phyloP scores from a whole-genome alignment of 2,113 vertebrate genomes.

The Phasianus colchicus region DNA sequence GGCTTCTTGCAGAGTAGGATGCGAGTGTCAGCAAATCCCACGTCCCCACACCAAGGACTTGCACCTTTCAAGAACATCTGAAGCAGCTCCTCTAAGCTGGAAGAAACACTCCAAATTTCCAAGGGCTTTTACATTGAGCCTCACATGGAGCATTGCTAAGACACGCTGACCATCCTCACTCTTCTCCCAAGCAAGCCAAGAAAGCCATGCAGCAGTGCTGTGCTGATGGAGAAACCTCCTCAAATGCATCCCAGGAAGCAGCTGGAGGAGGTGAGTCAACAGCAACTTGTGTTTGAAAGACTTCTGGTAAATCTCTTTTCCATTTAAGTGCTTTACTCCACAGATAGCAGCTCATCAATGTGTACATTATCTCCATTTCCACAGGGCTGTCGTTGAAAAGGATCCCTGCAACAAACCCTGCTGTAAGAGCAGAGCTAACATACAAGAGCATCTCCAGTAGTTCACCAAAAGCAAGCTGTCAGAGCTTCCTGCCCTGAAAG shows the following conservation, averaged over 20 bases:
- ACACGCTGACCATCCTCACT: too few species aligned
- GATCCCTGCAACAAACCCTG: background rate
- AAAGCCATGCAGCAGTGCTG: background rate
- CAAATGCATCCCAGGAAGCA: background rate
- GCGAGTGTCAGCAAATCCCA: fast-evolving
- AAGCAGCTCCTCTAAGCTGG: background rate
- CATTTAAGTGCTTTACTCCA: background rate
- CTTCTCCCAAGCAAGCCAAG: background rate
- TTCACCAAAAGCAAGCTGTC: background rate
- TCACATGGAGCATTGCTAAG: background rate
- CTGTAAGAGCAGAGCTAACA: background rate
- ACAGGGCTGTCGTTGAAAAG: background rate
- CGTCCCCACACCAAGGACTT: fast-evolving
- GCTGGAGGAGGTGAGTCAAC: background rate
- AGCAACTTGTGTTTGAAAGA: background rate
- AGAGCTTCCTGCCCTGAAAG: background rate
- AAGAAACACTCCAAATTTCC: background rate
- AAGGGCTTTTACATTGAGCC: background rate
- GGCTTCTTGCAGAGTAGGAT: background rate
- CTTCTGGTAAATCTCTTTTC: background rate
- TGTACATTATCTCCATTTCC: background rate
- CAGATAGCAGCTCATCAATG: background rate
- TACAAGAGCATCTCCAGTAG: background rate
- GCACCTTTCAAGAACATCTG: background rate
- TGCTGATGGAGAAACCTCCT: background rate